Base-by-base conservation (phyloP, 2,888 invertebrate species). In the Cheilosia grossa region DNA sequence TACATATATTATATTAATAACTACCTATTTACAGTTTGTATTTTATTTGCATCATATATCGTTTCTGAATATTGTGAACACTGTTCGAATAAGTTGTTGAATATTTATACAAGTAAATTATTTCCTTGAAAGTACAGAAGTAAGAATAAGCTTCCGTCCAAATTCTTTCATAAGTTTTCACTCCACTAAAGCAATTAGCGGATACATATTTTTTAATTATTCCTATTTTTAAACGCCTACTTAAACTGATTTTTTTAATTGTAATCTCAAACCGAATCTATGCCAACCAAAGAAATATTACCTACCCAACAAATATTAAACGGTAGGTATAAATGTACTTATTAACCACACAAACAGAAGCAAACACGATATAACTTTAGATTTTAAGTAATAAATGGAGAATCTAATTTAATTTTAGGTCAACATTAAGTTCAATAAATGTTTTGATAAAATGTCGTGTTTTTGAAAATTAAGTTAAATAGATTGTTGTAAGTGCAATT, bases 131-230 rank as follows among this genome's bases (percentile, higher is more conserved):
- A 42, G 51, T 61, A 63, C 78, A 79, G 78, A 83, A 79, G 66
- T 80, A 75, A 74, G 56, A 74, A 61, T 80, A 75, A 74, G 63
- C 80, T 83, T 83, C 83, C 83, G 83, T 83, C 83, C 83, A 83
- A 66, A 53, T 75, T 37, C 53, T 21, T 78, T 42, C 51, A 64
- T 51, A 24, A 51, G 54, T 54, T 82, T 66, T 58, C 15, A 44
- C 42, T 27, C 37, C 59, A 15, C 27, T n/a, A 10, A 44, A 30
- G 2, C 1, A 9, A 30, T 30, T 27, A 10, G 33, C 33, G 19
- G 13, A 19, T 56, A 27, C 17, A 17, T 63, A 21, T 47, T 13
- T 53, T 19, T 21, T 21, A 44, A 24, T 27, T 37, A 19, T 4
- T 63, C 37, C 61, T 69, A 54, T 61, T 33, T 73, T 67, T 54